Base-by-base conservation (phyloP, 1,140 invertebrate species). In the Oppia nitens region DNA sequence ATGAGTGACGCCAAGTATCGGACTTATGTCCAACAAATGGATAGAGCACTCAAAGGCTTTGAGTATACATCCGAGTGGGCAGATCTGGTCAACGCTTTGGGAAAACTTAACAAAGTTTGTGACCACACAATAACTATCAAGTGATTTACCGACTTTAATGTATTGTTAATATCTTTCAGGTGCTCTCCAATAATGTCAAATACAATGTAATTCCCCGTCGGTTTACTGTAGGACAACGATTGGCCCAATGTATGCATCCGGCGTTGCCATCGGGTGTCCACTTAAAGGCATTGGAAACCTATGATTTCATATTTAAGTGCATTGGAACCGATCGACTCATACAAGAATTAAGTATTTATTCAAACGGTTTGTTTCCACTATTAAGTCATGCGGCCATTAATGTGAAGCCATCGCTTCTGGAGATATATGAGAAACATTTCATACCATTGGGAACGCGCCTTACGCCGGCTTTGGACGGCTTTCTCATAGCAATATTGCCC, bases 21-120 rank as follows among this genome's bases (percentile, higher is more conserved):
- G 65, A 78, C 76, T 58, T 85, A 87, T 73, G 83, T 85, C 47
- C 77, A 79, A 49, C 78, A 81, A 47, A 80, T 94, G 47, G 91
- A 95, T 67, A 93, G 90, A 71, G 86, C 85, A 40, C 71, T 95
- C 25, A 89, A 88, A 68, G 86, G 80, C 71, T 95, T 95, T 76
- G 91, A 94, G 68, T 88, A 85, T 66, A 90, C 88, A 23, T 88
- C 84, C 67, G 91, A 94, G 80, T 95, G 91, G 90, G 86, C 90
- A 60, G 91, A 95, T 75, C 74, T 95, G 25, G 94, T 95, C 65
- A 85, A 87, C 55, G 87, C 89, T 23, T 71, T 95, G 49, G 85
- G 83, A 61, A 95, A 94, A 77, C 75, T 95, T 20, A 90, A 89
- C 68, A 94, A 93, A 78, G 89, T 88, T 76, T 65, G 60, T 51